Conservation (phyloP, 2,797 vertebrate genomes). For the Chaetodon trifasciatus region DNA sequence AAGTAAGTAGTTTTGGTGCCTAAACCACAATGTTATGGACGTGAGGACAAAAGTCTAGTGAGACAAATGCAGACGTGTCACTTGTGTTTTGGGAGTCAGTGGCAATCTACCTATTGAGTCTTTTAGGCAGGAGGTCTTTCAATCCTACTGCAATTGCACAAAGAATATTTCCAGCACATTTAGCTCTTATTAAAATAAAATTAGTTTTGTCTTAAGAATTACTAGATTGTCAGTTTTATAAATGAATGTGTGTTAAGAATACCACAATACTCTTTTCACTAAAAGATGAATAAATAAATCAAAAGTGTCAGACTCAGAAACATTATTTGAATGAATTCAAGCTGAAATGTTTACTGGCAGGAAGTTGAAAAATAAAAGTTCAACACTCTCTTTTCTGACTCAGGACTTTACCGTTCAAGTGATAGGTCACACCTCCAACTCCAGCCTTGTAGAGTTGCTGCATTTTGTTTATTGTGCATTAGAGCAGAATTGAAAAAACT, state of each 20-base stretch:
- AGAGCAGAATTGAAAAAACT: neutral
- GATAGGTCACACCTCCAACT: constrained; percentile 26
- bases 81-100: no score
- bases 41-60: no score
- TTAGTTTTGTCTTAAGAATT: neutral
- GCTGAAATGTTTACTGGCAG: constrained; percentile 24
- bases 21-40: no score
- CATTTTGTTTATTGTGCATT: constrained; percentile 41
- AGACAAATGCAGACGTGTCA: no score
- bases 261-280: neutral
- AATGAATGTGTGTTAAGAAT: neutral
- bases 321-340: constrained; percentile 16
- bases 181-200: neutral
- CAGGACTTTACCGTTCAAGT: neutral
- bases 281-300: constrained; percentile 6
- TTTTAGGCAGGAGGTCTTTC: no score
- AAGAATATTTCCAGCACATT: neutral
- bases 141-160: neutral
- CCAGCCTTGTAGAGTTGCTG: neutral
- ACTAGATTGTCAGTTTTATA: neutral
- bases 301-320: neutral
- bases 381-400: neutral
- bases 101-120: no score
- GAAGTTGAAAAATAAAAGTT: constrained; percentile 14
- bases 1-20: no score